Percentiles rank a stretch among this genome's conserved stretches.
phyloP scores from a whole-genome alignment of 2,113 vertebrate genomes.

The Phaethon lepturus region DNA sequence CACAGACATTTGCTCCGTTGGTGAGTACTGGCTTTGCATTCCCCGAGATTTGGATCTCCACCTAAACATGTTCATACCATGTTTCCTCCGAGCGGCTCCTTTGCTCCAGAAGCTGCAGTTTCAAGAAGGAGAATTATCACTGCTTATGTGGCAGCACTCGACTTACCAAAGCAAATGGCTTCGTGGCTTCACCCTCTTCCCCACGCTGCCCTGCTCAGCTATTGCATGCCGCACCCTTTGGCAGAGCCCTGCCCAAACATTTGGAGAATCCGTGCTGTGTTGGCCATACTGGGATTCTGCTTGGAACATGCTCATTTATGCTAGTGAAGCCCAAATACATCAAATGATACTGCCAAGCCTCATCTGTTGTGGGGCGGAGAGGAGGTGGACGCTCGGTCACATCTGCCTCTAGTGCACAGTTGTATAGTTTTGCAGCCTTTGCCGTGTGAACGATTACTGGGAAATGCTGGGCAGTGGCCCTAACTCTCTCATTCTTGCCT shows the following conservation, averaged over 20 bases:
- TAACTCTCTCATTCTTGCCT: not conserved
- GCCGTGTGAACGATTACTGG: not conserved
- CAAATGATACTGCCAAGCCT: not conserved
- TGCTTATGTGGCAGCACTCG: not conserved
- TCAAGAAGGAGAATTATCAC: not conserved
- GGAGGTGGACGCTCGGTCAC: not conserved
- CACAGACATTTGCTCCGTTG: constrained; percentile 93
- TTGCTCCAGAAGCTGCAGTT: not conserved
- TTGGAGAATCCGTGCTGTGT: not conserved
- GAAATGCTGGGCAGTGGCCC: not conserved
- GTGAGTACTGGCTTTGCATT: constrained; percentile 78
- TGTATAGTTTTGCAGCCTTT: not conserved
- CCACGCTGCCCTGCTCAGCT: not conserved
- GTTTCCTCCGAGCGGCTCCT: not conserved
- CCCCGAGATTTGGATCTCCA: not conserved
- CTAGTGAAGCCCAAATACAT: not conserved
- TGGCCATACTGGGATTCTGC: not conserved
- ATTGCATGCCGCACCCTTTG: not conserved
- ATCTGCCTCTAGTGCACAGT: not conserved
- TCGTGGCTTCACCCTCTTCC: not conserved
- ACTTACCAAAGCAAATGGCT: not conserved
- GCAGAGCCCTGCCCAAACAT: not conserved
- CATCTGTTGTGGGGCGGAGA: not conserved
- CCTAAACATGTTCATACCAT: not conserved
- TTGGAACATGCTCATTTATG: not conserved